A percentile compares a stretch with the other conserved stretches of the same genome.
Evolutionary conservation across 2,113 vertebrate species (phyloP).

Genomic region (Cavia aperea): DNA sequence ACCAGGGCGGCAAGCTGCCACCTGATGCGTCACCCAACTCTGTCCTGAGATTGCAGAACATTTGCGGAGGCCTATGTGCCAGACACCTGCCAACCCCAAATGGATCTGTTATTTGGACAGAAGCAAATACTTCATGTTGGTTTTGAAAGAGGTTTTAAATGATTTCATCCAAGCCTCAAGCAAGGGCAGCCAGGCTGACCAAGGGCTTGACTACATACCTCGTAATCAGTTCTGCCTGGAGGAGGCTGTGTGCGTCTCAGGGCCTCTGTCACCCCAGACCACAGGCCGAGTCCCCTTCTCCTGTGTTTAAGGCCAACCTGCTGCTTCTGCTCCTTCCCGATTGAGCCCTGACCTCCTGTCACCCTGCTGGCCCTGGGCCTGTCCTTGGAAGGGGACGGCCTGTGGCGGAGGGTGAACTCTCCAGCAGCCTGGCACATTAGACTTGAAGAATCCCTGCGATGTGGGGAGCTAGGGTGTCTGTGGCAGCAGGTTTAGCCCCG

Average conservation of each 20-base stretch:
- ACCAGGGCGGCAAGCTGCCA: neutral
- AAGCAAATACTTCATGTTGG: neutral
- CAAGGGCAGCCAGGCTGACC: neutral
- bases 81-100: constrained; percentile 15
- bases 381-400: neutral
- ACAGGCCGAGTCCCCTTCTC: neutral
- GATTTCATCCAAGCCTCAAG: neutral
- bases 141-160: neutral
- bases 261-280: neutral
- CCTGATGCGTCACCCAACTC: neutral
- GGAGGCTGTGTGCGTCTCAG: neutral
- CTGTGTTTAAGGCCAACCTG: neutral
- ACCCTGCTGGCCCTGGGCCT: neutral
- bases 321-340: neutral
- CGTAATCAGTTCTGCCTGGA: neutral
- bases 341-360: too few species aligned
- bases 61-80: neutral
- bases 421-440: neutral
- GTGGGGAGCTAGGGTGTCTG: neutral
- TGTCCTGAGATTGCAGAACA: neutral
- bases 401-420: neutral
- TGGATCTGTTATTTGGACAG: constrained; percentile 32
- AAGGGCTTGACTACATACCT: neutral
- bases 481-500: too few species aligned
- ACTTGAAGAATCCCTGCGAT: neutral